Percentiles rank a stretch among this genome's conserved stretches.
These are phyloP conservation scores for Seriola dumerili DNA, from an alignment of 2,113 vertebrate genomes.

Conservation along the genomic window DNA sequence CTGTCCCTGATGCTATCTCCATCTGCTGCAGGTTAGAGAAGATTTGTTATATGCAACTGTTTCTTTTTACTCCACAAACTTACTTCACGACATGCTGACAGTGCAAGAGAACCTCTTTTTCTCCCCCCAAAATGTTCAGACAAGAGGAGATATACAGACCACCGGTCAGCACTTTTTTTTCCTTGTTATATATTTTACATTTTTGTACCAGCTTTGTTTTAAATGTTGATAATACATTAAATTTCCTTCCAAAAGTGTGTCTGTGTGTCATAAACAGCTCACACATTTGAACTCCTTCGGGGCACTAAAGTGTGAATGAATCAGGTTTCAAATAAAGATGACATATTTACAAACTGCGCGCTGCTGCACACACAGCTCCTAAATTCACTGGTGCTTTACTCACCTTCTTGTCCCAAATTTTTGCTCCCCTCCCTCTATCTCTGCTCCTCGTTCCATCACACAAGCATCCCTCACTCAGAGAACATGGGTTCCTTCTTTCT, in stretches of 20 bases:
- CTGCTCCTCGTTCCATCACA: neutral
- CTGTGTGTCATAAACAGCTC: neutral
- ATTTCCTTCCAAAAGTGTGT: neutral
- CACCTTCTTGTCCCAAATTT: neutral
- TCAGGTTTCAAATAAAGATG: neutral
- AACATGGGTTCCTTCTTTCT: neutral
- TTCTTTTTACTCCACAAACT: constrained; percentile 19
- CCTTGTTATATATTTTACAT: no score
- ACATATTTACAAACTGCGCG: neutral
- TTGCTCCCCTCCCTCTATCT: neutral
- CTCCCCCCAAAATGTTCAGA: neutral
- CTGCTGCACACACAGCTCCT: neutral
- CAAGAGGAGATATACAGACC: neutral
- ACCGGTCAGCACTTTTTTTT: neutral
- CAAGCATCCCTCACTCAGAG: neutral
- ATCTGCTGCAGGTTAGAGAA: constrained; percentile 9
- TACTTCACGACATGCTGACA: constrained; percentile 1
- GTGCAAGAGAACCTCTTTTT: constrained; percentile 2
- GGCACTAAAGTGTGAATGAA: neutral
- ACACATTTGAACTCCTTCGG: no score
- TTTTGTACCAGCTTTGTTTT: neutral
- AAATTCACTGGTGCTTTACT: neutral
- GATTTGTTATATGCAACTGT: constrained; percentile 4
- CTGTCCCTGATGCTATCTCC: neutral
- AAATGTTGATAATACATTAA: neutral